These are phyloP conservation scores for Drosophila chauvacae DNA, from an alignment of 1,140 invertebrate genomes.

Conservation along the genomic window DNA sequence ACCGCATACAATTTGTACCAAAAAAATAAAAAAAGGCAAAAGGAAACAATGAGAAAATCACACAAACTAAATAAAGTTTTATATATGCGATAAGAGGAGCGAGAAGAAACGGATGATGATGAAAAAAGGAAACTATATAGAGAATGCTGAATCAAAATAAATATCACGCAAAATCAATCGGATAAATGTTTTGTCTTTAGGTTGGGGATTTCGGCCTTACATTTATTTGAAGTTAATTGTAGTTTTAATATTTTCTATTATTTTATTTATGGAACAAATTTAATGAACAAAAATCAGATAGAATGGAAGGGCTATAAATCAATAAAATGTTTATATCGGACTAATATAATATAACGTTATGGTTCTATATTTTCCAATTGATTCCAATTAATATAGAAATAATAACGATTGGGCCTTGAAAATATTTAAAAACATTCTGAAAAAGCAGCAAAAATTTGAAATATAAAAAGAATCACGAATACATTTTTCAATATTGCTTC, in stretches of 20 bases:
- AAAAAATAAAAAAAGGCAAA: slow-evolving; percentile 55
- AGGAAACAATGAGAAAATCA: slow-evolving; percentile 53
- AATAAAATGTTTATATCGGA: too few relatives aligned
- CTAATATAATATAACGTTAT: too few relatives aligned
- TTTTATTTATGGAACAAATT: too few relatives aligned
- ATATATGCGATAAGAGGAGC: slow-evolving; percentile 59
- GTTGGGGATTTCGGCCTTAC: neutral
- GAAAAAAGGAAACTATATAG: slow-evolving; percentile 53
- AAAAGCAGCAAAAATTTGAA: neutral
- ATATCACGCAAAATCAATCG: slow-evolving; percentile 69
- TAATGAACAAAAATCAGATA: too few relatives aligned
- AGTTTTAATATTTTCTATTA: neutral
- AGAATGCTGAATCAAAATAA: slow-evolving; percentile 77
- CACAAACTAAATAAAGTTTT: slow-evolving; percentile 63
- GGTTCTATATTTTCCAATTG: too few relatives aligned
- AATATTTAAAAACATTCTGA: neutral
- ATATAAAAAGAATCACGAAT: neutral
- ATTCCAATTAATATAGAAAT: too few relatives aligned
- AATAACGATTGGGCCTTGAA: neutral
- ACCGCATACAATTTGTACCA: slow-evolving; percentile 74
- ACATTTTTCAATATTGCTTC: slow-evolving; percentile 62
- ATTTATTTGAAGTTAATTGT: neutral
- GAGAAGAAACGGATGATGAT: slow-evolving; percentile 24
- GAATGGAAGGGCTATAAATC: too few relatives aligned
- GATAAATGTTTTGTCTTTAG: slow-evolving; percentile 6